Evolutionary conservation across 2,113 vertebrate species (phyloP), one percentile per base, ranked within the genome.

Genomic region (Cynopterus brachyotis): DNA sequence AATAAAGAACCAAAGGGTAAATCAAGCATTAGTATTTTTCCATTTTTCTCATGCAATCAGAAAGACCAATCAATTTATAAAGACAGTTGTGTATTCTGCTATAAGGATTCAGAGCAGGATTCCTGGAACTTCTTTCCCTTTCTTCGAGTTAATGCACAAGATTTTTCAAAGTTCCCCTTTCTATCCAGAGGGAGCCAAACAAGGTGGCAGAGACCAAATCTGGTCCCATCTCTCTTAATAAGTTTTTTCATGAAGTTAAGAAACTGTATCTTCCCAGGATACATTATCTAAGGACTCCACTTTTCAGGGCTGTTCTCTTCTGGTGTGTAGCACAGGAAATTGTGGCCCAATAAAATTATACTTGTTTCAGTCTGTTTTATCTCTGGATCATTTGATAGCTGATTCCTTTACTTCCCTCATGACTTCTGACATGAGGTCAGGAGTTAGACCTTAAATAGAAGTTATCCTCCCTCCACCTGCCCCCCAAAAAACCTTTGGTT

Each of bases 1-100:
- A 98, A 64, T 66, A 97, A 96, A 89, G 82, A 37, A 85, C 32
- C 95, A 91, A 85, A 94, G 17, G 59, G 9, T 70, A 24, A 84
- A 88, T 5, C 17, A 30, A 30, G 81, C 55, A 78, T 80, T 85
- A 53, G 19, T 55, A 37, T 45, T 81, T 87, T 89, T 59, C 28
- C 59, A 88, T 89, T 85, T 12, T 91, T 76, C n/a, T 89, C 45
- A 92, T 50, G 47, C 19, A 73, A 64, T 83, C 40, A 67, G 53
- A 90, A 88, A 91, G 50, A 47, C 20, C 30, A 87, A 87, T 78
- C 59, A 60, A 22, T 78, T 97, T 79, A 45, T 57, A 78, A 59
- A 50, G 72, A 35, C n/a, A 80, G 6, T 32, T 83, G 28, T 86
- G 3, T 35, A n/a, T 42, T 83, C 12, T 89, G 67, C 73, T 30